Percentiles rank a stretch among this genome's conserved stretches.
These are phyloP conservation scores for Rhinopithecus roxellana DNA, from an alignment of 2,113 vertebrate genomes.

Conservation along the genomic window DNA sequence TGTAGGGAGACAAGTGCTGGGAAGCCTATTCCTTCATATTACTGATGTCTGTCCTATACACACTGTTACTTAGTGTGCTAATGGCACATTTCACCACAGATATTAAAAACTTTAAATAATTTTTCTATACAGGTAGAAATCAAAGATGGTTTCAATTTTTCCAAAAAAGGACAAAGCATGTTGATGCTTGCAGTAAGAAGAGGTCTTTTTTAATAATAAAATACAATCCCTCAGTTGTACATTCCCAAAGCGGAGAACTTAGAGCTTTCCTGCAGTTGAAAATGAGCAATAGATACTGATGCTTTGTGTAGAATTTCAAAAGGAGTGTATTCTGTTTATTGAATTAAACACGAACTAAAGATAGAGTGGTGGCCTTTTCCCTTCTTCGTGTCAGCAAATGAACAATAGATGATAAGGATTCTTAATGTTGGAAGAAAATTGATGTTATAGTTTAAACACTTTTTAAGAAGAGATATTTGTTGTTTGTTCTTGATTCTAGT, in stretches of 20 bases:
- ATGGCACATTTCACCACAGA: background rate
- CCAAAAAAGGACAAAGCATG: background rate
- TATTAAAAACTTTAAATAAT: background rate
- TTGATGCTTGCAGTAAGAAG: background rate
- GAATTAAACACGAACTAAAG: background rate
- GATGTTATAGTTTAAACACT: background rate
- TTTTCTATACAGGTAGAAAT: background rate
- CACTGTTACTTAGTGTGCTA: background rate
- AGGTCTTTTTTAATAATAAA: background rate
- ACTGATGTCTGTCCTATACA: background rate
- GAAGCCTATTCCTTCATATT: background rate
- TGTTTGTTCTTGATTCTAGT: background rate
- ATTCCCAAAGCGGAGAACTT: background rate
- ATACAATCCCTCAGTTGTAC: background rate
- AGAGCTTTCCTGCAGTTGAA: background rate
- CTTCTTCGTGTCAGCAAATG: background rate
- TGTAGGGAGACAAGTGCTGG: background rate
- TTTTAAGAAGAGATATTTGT: background rate
- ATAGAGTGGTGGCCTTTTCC: background rate
- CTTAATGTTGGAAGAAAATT: background rate
- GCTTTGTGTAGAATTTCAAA: background rate
- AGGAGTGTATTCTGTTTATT: background rate
- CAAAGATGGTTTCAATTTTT: background rate
- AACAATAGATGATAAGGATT: background rate
- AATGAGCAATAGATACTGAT: background rate